phyloP scores from a whole-genome alignment of 2,113 vertebrate genomes.

The Condylura cristata region DNA sequence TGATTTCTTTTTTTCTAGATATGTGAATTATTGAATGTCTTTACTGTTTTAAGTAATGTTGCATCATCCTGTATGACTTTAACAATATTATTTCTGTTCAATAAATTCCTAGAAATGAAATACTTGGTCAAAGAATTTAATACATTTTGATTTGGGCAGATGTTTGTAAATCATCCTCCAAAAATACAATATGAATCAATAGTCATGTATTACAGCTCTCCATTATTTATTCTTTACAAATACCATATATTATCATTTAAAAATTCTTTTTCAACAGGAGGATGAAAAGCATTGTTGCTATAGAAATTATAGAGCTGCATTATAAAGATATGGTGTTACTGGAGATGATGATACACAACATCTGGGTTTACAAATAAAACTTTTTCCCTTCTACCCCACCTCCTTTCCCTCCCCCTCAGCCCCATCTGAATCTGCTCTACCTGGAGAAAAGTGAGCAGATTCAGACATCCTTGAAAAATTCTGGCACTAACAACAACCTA shows the following conservation, averaged over 20 bases:
- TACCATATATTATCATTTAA: not conserved
- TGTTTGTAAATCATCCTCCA: not conserved
- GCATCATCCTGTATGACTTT: not conserved
- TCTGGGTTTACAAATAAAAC: not conserved
- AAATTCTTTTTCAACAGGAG: not conserved
- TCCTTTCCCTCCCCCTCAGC: too few species aligned
- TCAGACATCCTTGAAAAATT: not conserved
- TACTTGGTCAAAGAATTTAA: not conserved
- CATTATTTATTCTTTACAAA: not conserved
- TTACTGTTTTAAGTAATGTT: not conserved
- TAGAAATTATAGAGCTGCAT: not conserved
- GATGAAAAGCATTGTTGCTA: not conserved
- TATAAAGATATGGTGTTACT: constrained; percentile 22
- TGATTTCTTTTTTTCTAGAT: not conserved
- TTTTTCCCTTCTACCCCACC: not conserved
- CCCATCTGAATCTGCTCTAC: not conserved
- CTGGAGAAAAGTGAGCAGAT: not conserved
- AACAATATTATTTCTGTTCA: not conserved
- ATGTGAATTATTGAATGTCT: not conserved
- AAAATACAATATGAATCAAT: not conserved
- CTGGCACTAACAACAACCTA: not conserved
- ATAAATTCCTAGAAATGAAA: not conserved
- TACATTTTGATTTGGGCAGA: not conserved
- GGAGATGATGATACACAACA: not conserved
- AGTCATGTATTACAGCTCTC: not conserved